These are phyloP conservation scores for Spilarctia lutea DNA, from an alignment of 2,888 invertebrate genomes.

Conservation along the genomic window DNA sequence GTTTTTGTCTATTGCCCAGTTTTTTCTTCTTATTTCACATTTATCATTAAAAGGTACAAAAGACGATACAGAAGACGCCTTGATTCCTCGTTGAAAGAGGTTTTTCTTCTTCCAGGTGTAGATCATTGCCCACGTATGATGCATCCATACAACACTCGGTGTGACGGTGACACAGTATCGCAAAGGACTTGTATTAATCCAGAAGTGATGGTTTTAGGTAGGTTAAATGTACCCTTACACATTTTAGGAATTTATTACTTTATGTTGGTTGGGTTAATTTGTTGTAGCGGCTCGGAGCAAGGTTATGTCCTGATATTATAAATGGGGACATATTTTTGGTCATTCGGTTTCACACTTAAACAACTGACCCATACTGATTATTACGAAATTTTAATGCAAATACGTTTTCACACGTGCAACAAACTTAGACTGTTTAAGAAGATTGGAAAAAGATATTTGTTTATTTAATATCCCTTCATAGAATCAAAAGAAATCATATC, in stretches of 20 bases:
- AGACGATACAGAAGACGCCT: background rate
- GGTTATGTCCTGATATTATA: background rate
- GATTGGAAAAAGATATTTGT: too few relatives aligned
- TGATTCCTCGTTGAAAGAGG: background rate
- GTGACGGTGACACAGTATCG: constrained; percentile 66
- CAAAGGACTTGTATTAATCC: constrained; percentile 67
- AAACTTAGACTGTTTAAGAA: too few relatives aligned
- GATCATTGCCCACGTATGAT: constrained; percentile 65
- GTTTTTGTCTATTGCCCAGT: background rate
- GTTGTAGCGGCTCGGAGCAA: background rate
- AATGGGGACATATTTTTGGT: background rate
- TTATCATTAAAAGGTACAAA: background rate
- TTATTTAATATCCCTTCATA: too few relatives aligned
- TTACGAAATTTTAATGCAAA: too few relatives aligned
- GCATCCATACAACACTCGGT: constrained; percentile 76
- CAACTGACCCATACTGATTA: too few relatives aligned
- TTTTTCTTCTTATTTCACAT: background rate
- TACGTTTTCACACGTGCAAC: too few relatives aligned
- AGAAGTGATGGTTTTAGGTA: constrained; percentile 60
- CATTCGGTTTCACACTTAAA: too few relatives aligned
- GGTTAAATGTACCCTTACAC: background rate
- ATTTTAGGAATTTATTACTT: background rate
- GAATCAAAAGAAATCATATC: background rate
- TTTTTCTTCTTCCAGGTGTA: constrained; percentile 62
- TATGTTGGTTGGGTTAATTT: background rate